Evolutionary conservation across 2,888 invertebrate genomes (phyloP), one percentile per base, ranked within the genome.

Genomic region (Patella pellucida): DNA sequence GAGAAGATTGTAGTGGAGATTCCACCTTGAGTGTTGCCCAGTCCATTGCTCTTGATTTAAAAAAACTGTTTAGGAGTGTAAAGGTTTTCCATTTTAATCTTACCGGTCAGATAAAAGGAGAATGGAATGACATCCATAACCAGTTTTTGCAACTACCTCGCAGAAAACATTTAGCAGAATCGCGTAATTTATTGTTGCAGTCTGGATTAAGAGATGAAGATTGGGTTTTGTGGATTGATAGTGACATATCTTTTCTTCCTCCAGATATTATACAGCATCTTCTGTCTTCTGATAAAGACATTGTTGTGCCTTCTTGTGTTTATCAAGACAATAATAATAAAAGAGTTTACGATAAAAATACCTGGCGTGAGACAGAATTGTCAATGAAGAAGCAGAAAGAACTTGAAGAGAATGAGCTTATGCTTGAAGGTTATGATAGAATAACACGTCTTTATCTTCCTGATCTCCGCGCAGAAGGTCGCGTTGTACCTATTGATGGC

Each of bases 151-250:
- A 89, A 76, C 76, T 81, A 56, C 72, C 78, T 19, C 73, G 89
- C 7, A 79, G 89, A 19, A 74, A 79, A 5, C 89, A 89, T 77
- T 77, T 89, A 15, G 88, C 89, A 0, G 78, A 83, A 70, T 80
- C 87, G 1, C 79, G 89, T 9, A 89, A 89, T 73, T 75, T 79
- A 71, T 77, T 89, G 14, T 73, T 89, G 12, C 73, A 79, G 52
- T 73, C 78, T 9, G 84, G 82, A n/a, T 73, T 89, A 23, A 73
- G 78, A 67, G 73, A 84, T 7, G 80, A 83, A 31, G 85, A 85
- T 27, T 88, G 87, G 85, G 88, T 87, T 4, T 68, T 89, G 50
- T 89, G 89, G 89, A 83, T 89, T 41, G 89, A 89, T 73, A 84
- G 84, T 71, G 89, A 89, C 74, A 82, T 89, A 9, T 76, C 79